Conservation (phyloP, 2,113 vertebrate genomes). For the Pelecanoides urinatrix region DNA sequence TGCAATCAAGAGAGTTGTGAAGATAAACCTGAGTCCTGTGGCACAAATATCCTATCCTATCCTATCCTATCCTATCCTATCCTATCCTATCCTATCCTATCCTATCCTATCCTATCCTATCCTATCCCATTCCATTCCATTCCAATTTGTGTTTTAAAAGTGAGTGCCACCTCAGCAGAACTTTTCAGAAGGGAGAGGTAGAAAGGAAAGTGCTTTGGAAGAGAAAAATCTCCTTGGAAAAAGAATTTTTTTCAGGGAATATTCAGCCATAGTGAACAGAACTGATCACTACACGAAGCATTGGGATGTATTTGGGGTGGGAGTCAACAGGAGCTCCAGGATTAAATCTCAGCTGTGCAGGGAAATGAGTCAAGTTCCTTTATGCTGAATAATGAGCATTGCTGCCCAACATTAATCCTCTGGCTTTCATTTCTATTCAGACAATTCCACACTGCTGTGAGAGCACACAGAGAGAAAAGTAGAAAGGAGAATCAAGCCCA, state of each 20-base stretch:
- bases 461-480: not conserved
- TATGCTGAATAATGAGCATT: not conserved
- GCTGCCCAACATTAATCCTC: not conserved
- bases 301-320: not conserved
- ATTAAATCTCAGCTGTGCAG: not conserved
- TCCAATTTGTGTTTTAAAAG: not conserved
- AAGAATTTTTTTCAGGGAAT: not conserved
- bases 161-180: not conserved
- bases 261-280: not conserved
- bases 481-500: not conserved
- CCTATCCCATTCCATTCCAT: not conserved
- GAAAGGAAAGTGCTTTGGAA: not conserved
- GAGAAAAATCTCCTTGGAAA: not conserved
- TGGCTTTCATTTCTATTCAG: not conserved
- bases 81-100: not conserved
- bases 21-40: not conserved
- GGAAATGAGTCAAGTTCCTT: not conserved
- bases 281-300: not conserved
- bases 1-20: not conserved
- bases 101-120: not conserved
- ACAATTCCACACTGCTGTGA: not conserved
- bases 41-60: not conserved
- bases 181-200: not conserved
- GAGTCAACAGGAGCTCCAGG: not conserved
- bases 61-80: too few species aligned